Conservation (phyloP, 2,113 vertebrate genomes). For the Tamias sibiricus region DNA sequence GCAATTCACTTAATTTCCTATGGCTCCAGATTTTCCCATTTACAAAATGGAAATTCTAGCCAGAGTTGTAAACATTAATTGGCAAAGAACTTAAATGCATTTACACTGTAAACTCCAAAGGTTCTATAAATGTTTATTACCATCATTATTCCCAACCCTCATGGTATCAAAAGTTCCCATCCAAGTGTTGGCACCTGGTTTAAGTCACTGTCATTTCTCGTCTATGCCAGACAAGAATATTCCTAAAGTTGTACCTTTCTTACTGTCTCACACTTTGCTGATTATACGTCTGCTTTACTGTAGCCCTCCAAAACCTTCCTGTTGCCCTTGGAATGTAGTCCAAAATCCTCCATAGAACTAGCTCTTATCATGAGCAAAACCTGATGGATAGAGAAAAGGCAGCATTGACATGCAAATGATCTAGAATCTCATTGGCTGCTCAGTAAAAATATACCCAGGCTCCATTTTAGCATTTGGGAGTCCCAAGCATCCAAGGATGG, state of each 20-base stretch:
- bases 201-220: neutral
- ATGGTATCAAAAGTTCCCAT: neutral
- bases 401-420: neutral
- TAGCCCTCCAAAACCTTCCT: neutral
- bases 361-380: neutral
- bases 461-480: neutral
- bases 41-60: conserved; percentile 47
- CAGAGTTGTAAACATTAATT: conserved; percentile 45
- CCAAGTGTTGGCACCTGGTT: neutral
- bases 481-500: neutral
- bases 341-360: neutral
- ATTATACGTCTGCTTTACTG: neutral
- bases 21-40: conserved; percentile 20
- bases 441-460: neutral
- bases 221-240: neutral
- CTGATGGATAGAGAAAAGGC: neutral
- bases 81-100: neutral
- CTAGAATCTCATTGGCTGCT: neutral
- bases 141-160: neutral
- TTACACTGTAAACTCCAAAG: neutral
- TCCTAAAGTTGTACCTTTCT: neutral
- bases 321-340: neutral
- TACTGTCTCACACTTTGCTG: neutral
- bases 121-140: neutral
- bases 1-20: conserved; percentile 28